These are phyloP conservation scores for Leptocoma aspasia DNA, from an alignment of 2,113 vertebrate genomes.

Conservation along the genomic window DNA sequence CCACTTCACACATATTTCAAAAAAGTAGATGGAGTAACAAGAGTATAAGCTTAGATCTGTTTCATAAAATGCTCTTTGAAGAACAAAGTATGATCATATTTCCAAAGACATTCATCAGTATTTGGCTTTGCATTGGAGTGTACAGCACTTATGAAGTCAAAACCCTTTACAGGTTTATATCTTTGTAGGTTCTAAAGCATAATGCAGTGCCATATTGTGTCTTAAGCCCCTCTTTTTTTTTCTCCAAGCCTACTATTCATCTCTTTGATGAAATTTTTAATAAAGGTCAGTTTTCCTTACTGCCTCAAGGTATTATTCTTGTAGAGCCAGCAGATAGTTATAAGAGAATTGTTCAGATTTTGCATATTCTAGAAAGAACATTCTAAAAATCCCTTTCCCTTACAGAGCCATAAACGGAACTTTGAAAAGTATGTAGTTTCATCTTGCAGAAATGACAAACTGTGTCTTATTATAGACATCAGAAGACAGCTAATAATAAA, in stretches of 20 bases:
- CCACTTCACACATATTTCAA: background rate
- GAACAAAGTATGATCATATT: background rate
- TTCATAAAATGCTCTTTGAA: slow-evolving; percentile 5
- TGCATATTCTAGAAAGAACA: background rate
- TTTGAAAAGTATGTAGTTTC: slow-evolving; percentile 6
- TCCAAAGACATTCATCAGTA: background rate
- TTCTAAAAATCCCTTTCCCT: background rate
- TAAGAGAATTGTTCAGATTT: background rate
- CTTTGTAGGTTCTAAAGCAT: background rate
- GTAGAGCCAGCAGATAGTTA: background rate
- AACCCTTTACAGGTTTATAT: background rate
- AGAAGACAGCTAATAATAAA: background rate
- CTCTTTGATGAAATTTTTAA: slow-evolving; percentile 42
- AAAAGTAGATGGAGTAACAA: background rate
- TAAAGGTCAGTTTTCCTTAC: slow-evolving; percentile 30
- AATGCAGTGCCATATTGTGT: background rate
- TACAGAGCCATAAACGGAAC: background rate
- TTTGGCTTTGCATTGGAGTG: slow-evolving; percentile 1
- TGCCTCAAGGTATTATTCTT: slow-evolving; percentile 38
- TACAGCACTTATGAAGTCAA: background rate
- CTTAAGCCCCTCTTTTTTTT: background rate
- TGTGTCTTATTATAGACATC: background rate
- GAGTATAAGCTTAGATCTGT: background rate
- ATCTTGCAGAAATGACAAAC: background rate
- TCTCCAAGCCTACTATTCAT: background rate